Percentiles rank a stretch among this genome's conserved stretches.
Conservation (phyloP, 2,113 vertebrate species). For the Gallinago media region DNA sequence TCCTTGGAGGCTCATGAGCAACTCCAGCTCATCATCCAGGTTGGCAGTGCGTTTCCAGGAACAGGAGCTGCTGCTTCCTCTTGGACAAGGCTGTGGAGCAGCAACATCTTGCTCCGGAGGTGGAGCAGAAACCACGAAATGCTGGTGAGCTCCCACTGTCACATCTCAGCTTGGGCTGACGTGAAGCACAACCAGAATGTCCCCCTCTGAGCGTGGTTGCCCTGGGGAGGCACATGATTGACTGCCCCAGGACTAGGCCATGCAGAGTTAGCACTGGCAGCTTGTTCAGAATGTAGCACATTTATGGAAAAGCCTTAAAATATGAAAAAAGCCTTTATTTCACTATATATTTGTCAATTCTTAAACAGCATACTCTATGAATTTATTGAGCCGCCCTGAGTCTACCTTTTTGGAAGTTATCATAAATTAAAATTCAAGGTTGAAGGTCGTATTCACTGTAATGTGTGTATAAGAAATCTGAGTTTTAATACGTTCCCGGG, state of each 20-base stretch:
- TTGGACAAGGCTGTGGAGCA: not conserved
- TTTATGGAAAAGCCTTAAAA: not conserved
- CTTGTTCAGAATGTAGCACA: not conserved
- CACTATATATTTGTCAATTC: not conserved
- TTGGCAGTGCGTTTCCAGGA: not conserved
- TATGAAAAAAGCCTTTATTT: not conserved
- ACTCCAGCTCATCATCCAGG: not conserved
- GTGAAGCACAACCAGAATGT: accelerated
- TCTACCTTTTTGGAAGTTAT: not conserved
- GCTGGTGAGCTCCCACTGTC: not conserved
- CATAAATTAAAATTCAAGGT: not conserved
- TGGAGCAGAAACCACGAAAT: not conserved
- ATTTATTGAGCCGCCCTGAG: not conserved
- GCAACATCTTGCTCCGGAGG: not conserved
- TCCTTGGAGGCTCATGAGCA: not conserved
- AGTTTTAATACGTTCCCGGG: not conserved
- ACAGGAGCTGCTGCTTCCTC: not conserved
- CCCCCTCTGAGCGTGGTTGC: not conserved
- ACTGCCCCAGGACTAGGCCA: too few relatives aligned
- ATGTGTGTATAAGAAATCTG: not conserved
- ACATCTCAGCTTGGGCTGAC: not conserved
- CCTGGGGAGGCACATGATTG: not conserved
- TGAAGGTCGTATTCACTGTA: not conserved
- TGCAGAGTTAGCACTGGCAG: not conserved
- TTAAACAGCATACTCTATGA: not conserved